Conservation (phyloP, 2,888 invertebrate species). For the Drosophila peninsularis region DNA sequence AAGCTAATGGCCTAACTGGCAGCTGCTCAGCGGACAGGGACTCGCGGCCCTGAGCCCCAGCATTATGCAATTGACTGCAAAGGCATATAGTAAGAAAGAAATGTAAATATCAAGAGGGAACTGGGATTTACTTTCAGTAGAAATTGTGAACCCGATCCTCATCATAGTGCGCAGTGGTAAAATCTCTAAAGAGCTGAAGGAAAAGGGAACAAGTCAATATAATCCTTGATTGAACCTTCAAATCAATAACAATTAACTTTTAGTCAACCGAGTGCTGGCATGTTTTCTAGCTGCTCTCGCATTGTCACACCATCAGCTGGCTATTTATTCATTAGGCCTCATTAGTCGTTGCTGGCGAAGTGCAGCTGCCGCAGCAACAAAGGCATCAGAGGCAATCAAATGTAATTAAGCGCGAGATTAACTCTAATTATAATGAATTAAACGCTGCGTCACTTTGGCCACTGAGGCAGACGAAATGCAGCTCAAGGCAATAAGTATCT, state of each 20-base stretch:
- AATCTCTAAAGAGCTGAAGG: too few relatives aligned
- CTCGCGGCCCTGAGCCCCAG: background rate
- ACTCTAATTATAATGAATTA: conserved; percentile 77
- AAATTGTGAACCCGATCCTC: too few relatives aligned
- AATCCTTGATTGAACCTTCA: background rate
- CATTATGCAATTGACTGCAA: conserved; percentile 1
- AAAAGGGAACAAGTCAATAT: too few relatives aligned
- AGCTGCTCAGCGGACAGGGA: background rate
- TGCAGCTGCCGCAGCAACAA: conserved; percentile 11
- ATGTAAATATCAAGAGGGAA: too few relatives aligned
- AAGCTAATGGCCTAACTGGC: conserved; percentile 52
- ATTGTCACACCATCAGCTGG: conserved; percentile 44
- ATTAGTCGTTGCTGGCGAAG: conserved; percentile 42
- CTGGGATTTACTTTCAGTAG: too few relatives aligned
- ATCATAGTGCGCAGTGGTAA: too few relatives aligned
- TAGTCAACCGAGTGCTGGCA: conserved; percentile 3
- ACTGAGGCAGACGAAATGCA: conserved; percentile 35
- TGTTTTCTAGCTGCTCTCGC: conserved; percentile 39
- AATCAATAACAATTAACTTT: conserved; percentile 40
- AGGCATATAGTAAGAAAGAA: too few relatives aligned
- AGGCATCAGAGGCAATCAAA: conserved; percentile 65
- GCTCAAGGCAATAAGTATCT: conserved; percentile 16
- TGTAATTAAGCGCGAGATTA: conserved; percentile 76
- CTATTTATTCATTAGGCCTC: conserved; percentile 67
- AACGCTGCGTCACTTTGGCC: conserved; percentile 49